These are phyloP conservation scores for Clarias laeviceps DNA, from an alignment of 2,797 vertebrate species.

Conservation along the genomic window DNA sequence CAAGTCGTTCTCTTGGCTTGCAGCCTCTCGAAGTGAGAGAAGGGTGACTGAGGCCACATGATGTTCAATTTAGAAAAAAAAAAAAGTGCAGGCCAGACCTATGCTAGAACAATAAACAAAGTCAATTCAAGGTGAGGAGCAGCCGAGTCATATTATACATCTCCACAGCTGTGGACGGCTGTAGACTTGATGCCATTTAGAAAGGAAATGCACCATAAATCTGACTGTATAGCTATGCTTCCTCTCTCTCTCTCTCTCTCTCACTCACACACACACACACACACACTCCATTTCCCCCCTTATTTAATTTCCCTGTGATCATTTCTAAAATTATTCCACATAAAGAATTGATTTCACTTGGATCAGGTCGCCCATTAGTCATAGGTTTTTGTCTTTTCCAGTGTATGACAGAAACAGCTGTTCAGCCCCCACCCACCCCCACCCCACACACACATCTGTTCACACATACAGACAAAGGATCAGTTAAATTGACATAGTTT, in stretches of 20 bases:
- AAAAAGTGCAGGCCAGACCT: slow-evolving; percentile 67
- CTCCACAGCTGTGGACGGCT: slow-evolving; percentile 46
- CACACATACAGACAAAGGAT: slow-evolving; percentile 19
- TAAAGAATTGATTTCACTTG: slow-evolving; percentile 44
- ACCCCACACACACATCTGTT: background rate
- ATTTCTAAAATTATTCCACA: slow-evolving; percentile 43
- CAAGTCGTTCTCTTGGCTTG: slow-evolving; percentile 53
- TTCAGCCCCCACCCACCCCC: background rate
- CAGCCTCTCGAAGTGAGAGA: slow-evolving; percentile 61
- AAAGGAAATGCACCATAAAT: slow-evolving; percentile 49
- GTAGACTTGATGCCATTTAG: slow-evolving; percentile 24
- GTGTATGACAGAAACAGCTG: slow-evolving; percentile 33
- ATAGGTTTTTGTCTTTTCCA: slow-evolving; percentile 41
- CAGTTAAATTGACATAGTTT: background rate
- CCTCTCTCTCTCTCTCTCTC: background rate
- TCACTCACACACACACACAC: no score
- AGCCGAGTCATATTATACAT: slow-evolving; percentile 56
- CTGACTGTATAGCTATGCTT: background rate
- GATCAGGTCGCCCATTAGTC: slow-evolving; percentile 48
- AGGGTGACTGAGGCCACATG: slow-evolving; percentile 60
- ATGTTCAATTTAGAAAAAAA: slow-evolving; percentile 74
- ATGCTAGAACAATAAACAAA: slow-evolving; percentile 70
- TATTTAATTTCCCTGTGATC: slow-evolving; percentile 27
- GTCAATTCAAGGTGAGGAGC: slow-evolving; percentile 74
- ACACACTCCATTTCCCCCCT: background rate